These are phyloP conservation scores for Ophion ventricosus DNA, from an alignment of 2,888 invertebrate genomes.

Conservation along the genomic window DNA sequence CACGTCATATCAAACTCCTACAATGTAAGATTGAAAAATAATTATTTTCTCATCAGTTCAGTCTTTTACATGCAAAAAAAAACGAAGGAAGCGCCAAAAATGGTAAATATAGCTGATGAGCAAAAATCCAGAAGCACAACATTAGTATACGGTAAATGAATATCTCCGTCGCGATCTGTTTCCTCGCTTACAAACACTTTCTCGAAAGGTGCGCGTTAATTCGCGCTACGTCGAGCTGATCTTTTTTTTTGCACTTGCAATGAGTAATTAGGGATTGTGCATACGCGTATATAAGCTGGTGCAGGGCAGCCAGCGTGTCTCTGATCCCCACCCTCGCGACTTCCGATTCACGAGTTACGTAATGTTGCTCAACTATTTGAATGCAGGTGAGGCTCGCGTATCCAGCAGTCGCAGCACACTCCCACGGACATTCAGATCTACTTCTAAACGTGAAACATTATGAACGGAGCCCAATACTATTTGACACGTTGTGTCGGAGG, in stretches of 20 bases:
- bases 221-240: constrained; percentile 4
- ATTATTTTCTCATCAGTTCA: too few species aligned
- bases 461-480: background rate
- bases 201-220: constrained; percentile 65
- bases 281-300: constrained; percentile 31
- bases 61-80: too few species aligned
- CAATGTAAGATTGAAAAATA: too few species aligned
- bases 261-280: constrained; percentile 43
- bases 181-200: constrained; percentile 79
- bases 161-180: constrained; percentile 79
- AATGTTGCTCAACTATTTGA: constrained; percentile 17
- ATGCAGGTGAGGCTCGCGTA: constrained; percentile 16
- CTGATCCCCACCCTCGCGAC: constrained; percentile 19
- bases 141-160: constrained; percentile 45
- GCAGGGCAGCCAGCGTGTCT: constrained; percentile 47
- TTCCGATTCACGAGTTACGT: constrained; percentile 33
- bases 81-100: too few species aligned
- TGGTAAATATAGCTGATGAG: too few species aligned
- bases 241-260: constrained; percentile 36
- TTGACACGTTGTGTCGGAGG: background rate
- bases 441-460: constrained; percentile 1
- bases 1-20: too few species aligned
- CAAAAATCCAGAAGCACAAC: too few species aligned
- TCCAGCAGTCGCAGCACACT: constrained; percentile 20
- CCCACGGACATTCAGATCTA: constrained; percentile 29